Base-by-base conservation (phyloP, 2,888 invertebrate species). In the Argyresthia albistria region DNA sequence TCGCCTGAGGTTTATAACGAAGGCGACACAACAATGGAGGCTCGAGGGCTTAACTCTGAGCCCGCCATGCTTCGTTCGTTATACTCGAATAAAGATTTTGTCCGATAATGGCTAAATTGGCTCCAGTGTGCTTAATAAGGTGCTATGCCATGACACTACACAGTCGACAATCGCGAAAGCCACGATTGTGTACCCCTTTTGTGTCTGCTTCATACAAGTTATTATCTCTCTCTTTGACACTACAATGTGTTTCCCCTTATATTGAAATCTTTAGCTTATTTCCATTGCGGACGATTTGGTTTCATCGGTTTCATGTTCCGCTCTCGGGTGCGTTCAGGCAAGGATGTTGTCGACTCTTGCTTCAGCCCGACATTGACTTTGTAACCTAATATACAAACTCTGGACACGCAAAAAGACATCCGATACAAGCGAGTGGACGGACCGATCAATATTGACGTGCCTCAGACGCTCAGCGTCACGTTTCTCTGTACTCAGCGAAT, bases 31-130 rank as follows among this genome's bases (percentile, higher is more conserved):
- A 80, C 80, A 80, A 82, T 80, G 75, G 77, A 66, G 56, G 66
- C 61, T 65, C 66, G 64, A 60, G 66, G 68, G 66, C 61, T 68
- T 65, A 65, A 50, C 52, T 43, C 39, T 42, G 49, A 4, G 66
- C 64, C 61, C 67, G 65, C 63, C 63, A 9, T 50, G 45, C n/a
- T 47, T 35, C 50, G 66, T 69, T 70, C 63, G 64, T 71, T 67
- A 63, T 47, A 52, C 25, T 25, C 25, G 45, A 48, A 51, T 50
- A 50, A 65, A 76, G 77, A 81, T 82, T 73, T 69, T 64, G 65
- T 66, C 65, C 66, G 81, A 80, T 81, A 80, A 78, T 76, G 66
- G 66, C 65, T 77, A 76, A 80, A 81, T 79, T 80, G 80, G 73
- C 75, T 70, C 61, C 65, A 64, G 36, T 63, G 63, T 64, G 60